phyloP scores from a whole-genome alignment of 2,113 vertebrate genomes.

The rat (Rattus norvegicus) region DNA sequence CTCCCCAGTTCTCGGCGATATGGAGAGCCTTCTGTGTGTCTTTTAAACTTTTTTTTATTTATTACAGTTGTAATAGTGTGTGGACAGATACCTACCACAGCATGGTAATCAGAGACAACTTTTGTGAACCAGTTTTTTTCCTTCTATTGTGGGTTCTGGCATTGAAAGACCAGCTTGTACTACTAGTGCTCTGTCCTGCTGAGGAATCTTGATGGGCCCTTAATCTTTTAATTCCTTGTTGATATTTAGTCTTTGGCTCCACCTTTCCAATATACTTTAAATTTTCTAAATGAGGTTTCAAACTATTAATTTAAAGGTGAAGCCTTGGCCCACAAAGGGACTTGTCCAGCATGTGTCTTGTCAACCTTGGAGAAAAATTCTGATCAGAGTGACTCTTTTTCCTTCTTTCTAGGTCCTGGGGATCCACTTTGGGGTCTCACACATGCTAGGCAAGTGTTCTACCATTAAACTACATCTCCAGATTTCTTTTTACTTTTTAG shows the following conservation, averaged over 20 bases:
- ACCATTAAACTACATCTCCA: background rate
- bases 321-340: background rate
- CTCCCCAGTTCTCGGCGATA: too few species aligned
- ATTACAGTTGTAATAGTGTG: background rate
- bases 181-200: background rate
- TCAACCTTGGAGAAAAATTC: background rate
- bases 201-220: background rate
- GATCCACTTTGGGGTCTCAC: background rate
- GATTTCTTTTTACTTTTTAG: background rate
- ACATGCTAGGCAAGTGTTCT: background rate
- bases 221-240: background rate
- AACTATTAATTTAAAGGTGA: background rate
- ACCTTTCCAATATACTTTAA: background rate
- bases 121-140: background rate
- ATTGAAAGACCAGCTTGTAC: background rate
- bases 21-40: too few species aligned
- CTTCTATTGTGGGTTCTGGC: background rate
- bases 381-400: background rate
- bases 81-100: background rate
- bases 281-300: background rate
- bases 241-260: background rate
- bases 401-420: background rate
- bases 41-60: background rate
- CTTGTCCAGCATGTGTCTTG: background rate
- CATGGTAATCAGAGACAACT: background rate